Percentiles rank a stretch among this genome's conserved stretches.
phyloP scores from a whole-genome alignment of 2,797 vertebrate genomes.

The Coreius guichenoti region DNA sequence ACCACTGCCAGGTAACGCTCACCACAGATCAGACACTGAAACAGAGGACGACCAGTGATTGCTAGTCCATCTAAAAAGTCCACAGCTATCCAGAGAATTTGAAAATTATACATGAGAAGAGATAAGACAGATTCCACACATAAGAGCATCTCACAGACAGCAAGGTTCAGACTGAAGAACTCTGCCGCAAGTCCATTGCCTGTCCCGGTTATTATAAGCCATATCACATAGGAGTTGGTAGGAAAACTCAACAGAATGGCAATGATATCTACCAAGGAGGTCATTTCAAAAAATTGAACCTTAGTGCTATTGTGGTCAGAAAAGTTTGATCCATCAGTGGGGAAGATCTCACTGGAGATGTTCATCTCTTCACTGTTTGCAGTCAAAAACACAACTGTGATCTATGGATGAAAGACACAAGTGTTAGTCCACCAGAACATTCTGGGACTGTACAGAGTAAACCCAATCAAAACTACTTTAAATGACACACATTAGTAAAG shows the following conservation, averaged over 20 bases:
- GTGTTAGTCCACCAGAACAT: not conserved
- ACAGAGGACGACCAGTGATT: constrained; percentile 30
- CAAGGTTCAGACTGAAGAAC: not conserved
- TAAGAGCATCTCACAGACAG: not conserved
- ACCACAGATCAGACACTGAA: constrained; percentile 55
- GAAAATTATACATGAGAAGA: not conserved
- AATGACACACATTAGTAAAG: not conserved
- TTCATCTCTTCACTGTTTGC: not conserved
- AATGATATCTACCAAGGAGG: not conserved
- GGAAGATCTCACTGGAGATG: not conserved
- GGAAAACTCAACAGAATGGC: not conserved
- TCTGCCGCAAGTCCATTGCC: constrained; percentile 16
- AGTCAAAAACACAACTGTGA: too few species aligned
- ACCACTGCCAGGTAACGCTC: constrained; percentile 61
- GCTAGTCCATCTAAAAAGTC: accelerated
- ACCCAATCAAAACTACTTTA: not conserved
- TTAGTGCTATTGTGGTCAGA: not conserved
- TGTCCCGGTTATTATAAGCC: not conserved
- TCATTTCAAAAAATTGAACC: too few species aligned
- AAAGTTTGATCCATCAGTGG: not conserved
- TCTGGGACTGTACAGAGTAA: not conserved
- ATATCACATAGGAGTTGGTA: not conserved
- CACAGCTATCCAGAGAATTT: too few species aligned
- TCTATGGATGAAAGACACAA: not conserved
- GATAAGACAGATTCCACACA: not conserved